Base-by-base conservation (phyloP, 2,113 vertebrate species). In the Morone saxatilis region DNA sequence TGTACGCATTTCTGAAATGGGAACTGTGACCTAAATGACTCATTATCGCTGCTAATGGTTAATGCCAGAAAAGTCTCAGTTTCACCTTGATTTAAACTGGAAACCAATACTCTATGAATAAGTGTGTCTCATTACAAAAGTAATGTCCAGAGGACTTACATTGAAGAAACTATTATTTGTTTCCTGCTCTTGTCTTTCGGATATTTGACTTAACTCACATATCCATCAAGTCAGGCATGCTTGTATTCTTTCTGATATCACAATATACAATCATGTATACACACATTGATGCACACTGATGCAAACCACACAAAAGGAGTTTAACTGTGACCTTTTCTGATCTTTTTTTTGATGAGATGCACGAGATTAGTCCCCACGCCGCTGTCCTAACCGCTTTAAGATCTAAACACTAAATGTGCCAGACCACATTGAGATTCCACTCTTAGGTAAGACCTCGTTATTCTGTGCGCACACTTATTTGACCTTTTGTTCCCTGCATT, bases 401-500 rank as follows among this genome's bases (percentile, higher is more conserved):
- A 65, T 68, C 16, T 20, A 31, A 72, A 59, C 13, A 45, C 12
- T 40, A n/a, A 53, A 11, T 41, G 7, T 25, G 19, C 47, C 59
- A 22, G 36, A 25, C 17, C 9, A 38, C 13, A 12, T 7, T 36
- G 38, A 56, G 22, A 71, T 38, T 22, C 6, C 17, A 57, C 2
- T 65, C 22, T 73, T 57, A 43, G 67, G 70, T 54, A 47, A 54
- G 17, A 22, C 16, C 12, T 3, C 13, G n/a, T 14, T 1, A 60
- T 48, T 19, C 38, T 47, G 20, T 71, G 22, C n/a, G 17, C 54
- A 43, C n/a, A 12, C 36, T 36, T 7, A 65, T 41, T 8, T 60
- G 45, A 76, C 80, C 71, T 68, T 54, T 53, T 81, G 54, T 69
- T 60, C 56, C 17, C 59, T 57, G 51, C n/a, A 60, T 40, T 48